Evolutionary conservation across 2,888 invertebrate species (phyloP).

Genomic region (Agriotes lineatus): DNA sequence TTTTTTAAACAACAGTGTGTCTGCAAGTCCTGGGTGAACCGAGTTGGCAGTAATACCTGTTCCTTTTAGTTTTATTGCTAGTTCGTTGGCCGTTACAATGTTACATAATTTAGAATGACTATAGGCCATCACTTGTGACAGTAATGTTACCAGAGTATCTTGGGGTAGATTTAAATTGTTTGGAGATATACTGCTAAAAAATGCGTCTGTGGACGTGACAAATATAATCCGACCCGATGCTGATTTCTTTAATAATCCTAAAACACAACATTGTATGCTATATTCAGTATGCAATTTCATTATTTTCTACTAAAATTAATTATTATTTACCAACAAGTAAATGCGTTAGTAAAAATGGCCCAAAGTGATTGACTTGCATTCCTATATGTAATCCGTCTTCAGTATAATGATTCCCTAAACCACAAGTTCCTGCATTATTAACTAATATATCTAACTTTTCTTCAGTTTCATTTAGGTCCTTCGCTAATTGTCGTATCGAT

Average conservation of each 20-base stretch:
- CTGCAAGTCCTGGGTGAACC: slow-evolving; percentile 61
- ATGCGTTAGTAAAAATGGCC: slow-evolving; percentile 65
- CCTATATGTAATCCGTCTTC: slow-evolving; percentile 73
- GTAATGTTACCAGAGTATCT: neutral
- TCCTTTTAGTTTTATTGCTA: slow-evolving; percentile 57
- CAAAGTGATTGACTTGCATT: slow-evolving; percentile 75
- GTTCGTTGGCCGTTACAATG: slow-evolving; percentile 60
- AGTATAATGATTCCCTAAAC: slow-evolving; percentile 65
- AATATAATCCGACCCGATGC: slow-evolving; percentile 53
- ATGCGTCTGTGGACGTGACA: slow-evolving; percentile 51
- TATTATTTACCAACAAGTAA: slow-evolving; percentile 30
- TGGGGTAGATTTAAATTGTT: slow-evolving; percentile 43
- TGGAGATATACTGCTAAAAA: slow-evolving; percentile 40
- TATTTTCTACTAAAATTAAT: neutral
- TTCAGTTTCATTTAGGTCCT: slow-evolving; percentile 68
- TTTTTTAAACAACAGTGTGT: slow-evolving; percentile 45
- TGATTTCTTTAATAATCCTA: slow-evolving; percentile 67
- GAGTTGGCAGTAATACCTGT: slow-evolving; percentile 60
- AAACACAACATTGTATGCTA: slow-evolving; percentile 54
- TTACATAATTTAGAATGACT: slow-evolving; percentile 62
- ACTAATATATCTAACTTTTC: slow-evolving; percentile 71
- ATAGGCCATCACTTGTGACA: slow-evolving; percentile 45
- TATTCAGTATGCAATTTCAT: neutral
- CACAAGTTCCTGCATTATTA: slow-evolving; percentile 70
- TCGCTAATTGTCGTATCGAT: slow-evolving; percentile 71